A percentile compares a stretch with the other conserved stretches of the same genome.
phyloP scores from a whole-genome alignment of 2,113 vertebrate genomes.

The Bujurquina vittata region DNA sequence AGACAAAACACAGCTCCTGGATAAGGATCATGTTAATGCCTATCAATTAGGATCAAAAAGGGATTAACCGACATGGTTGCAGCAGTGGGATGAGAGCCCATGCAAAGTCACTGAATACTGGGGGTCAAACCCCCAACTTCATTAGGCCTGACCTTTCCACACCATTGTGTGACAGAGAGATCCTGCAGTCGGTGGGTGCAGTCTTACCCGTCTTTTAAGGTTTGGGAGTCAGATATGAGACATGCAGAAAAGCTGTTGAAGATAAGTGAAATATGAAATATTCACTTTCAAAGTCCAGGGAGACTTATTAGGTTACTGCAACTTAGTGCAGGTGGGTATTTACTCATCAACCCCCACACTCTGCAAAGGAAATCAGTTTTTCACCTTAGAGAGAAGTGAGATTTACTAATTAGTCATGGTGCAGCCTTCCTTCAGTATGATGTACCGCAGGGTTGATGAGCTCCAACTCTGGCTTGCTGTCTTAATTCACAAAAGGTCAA shows the following conservation, averaged over 20 bases:
- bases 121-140: conserved; percentile 79
- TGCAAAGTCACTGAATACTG: conserved; percentile 76
- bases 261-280: conserved; percentile 76
- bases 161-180: conserved; percentile 76
- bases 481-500: conserved; percentile 78
- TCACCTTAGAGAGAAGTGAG: conserved; percentile 63
- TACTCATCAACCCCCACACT: conserved; percentile 64
- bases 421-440: conserved; percentile 60
- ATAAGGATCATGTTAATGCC: conserved; percentile 80
- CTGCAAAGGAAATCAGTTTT: conserved; percentile 62
- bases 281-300: conserved; percentile 74
- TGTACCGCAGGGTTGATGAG: conserved; percentile 60
- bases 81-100: conserved; percentile 68
- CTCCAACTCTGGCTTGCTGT: conserved; percentile 52
- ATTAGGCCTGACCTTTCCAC: conserved; percentile 81
- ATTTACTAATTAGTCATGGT: conserved; percentile 79
- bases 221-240: conserved; percentile 67
- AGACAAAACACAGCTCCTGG: conserved; percentile 79
- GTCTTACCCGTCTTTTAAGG: conserved; percentile 54
- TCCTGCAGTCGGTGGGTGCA: conserved; percentile 58
- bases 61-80: conserved; percentile 80
- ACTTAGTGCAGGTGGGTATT: conserved; percentile 74
- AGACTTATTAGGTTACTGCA: conserved; percentile 75
- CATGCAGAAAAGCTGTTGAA: conserved; percentile 67
- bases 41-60: conserved; percentile 83